phyloP scores from a whole-genome alignment of 2,888 invertebrate species.

The Cinara cedri region DNA sequence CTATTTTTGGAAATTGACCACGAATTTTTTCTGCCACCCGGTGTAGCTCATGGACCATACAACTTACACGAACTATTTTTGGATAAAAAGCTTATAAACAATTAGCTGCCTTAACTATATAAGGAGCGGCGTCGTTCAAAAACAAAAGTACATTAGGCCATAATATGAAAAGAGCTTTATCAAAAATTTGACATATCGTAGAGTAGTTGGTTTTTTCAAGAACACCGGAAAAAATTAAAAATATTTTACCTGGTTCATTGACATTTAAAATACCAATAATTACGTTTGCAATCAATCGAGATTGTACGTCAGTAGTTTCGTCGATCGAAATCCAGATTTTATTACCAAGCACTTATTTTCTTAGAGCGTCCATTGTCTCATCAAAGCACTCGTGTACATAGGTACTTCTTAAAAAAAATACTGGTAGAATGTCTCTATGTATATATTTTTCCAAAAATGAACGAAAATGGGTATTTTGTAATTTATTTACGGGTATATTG shows the following conservation, averaged over 20 bases:
- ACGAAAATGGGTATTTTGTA: not conserved
- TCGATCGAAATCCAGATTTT: not conserved
- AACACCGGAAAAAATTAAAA: not conserved
- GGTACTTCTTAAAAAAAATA: not conserved
- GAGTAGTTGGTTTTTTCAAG: not conserved
- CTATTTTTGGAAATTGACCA: too few species aligned
- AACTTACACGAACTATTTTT: not conserved
- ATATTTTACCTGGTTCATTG: not conserved
- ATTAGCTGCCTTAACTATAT: not conserved
- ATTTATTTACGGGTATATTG: not conserved
- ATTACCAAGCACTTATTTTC: not conserved
- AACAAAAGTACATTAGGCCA: constrained; percentile 8
- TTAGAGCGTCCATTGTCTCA: not conserved
- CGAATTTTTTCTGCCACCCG: not conserved
- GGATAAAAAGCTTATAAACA: constrained; percentile 1
- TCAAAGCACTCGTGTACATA: not conserved
- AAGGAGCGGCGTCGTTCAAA: not conserved
- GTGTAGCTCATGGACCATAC: not conserved
- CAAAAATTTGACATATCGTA: not conserved
- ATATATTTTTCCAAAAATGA: not conserved
- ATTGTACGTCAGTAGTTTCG: not conserved
- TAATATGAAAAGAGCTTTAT: not conserved
- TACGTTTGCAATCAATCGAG: not conserved
- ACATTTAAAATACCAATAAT: not conserved
- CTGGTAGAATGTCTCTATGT: not conserved